Base-by-base conservation (phyloP, 2,888 invertebrate species). In the Chaetogeoica ovagalla region DNA sequence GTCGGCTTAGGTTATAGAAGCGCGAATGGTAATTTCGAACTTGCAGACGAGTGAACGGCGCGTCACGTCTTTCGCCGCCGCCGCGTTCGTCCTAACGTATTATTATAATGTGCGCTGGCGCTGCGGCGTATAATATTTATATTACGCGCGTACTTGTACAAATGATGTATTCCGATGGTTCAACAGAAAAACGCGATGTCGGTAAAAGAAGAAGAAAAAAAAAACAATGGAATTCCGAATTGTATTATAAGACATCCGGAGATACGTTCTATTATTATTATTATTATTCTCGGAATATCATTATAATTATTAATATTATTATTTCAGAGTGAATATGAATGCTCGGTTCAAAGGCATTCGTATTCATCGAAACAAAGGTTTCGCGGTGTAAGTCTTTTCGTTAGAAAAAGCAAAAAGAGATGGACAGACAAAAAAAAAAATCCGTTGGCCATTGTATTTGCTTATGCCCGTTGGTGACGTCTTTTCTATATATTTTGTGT, bases 361-460 rank as follows among this genome's bases (percentile, higher is more conserved):
- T 57, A 65, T 75, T 75, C 39, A 23, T 2, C 23, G 23, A 13
- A 13, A 75, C 23, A 75, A 65, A 65, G 39, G 65, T 39, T 21
- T 70, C 62, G 13, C 15, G 48, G 2, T 3, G 11, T 55, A 30
- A 30, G 30, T 23, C 17, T 19, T 66, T 39, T 39, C 59, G 39
- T 59, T 59, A 39, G 2, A 21, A 21, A 70, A 13, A 5, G 4
- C 2, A 15, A 21, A 39, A 37, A 13, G n/a, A n/a, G 39, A 15
- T 15, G 43, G 21, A 19, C 30, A 30, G 4, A 30, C 1, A 30
- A 30, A 4, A 13, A 9, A 21, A 9, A 21, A 55, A 2, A 23
- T 79, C n/a, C 23, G 39, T 65, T n/a, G n/a, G n/a, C n/a, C n/a
- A n/a, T 8, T 21, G 63, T 43, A 1, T 71, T 63, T 79, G 70